Base-by-base conservation (phyloP, 1,140 invertebrate genomes). In the Tetramorium parvispinum region DNA sequence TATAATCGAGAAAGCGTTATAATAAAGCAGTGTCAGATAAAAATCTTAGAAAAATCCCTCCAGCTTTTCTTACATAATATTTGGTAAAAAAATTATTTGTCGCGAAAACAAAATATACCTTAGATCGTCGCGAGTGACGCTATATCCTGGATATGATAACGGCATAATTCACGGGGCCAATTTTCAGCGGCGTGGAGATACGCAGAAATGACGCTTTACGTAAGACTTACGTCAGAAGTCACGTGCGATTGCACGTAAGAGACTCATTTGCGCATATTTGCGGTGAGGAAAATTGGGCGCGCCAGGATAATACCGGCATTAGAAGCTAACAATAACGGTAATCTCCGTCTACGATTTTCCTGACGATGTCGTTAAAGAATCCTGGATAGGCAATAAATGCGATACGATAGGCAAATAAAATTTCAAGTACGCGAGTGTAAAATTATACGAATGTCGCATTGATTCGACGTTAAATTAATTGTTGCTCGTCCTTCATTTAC, bases 221-320 rank as follows among this genome's bases (percentile, higher is more conserved):
- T 83, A 83, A 83, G 68, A 49, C 53, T 82, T 73, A 83, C 79
- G 68, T 83, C 78, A 81, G 37, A 16, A 81, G 46, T 81, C 79
- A 83, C 79, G 79, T 83, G 79, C 68, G 27, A 75, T 59, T 83
- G 32, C 79, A 61, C 40, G 68, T 75, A 83, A 83, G 79, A 82
- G 79, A 75, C 79, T 83, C 68, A 83, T 83, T 83, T 83, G 68
- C 79, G 79, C 79, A 59, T 83, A 83, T 75, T 83, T 83, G 79
- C 68, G 79, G 68, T 59, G 79, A 83, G 79, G 79, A 83, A 83
- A 83, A 83, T 83, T 83, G 75, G 71, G 83, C 75, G 83, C 59
- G 61, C 46, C 57, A 61, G 49, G 73, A 85, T 85, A 76, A 78
- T 66, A 32, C 16, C 32, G 13, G 75, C 59, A 63, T 63, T 61